Evolutionary conservation across 1,140 invertebrate species (phyloP).

Genomic region (Lepidurus apus): DNA sequence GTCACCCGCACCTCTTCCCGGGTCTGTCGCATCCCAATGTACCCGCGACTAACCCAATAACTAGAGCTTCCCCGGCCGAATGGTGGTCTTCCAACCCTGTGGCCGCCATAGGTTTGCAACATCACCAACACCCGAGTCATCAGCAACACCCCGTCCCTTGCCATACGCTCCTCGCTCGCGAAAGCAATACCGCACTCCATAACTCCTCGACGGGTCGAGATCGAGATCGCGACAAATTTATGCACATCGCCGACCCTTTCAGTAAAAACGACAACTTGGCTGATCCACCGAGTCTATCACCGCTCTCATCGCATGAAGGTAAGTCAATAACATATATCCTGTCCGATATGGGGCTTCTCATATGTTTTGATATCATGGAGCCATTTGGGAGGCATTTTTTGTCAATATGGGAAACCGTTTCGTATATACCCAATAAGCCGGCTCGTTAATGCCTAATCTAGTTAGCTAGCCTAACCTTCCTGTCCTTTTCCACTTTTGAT

Average conservation of each 20-base stretch:
- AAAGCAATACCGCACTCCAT: not conserved
- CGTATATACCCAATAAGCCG: too few species aligned
- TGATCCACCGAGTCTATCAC: not conserved
- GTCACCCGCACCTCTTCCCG: not conserved
- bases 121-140: not conserved
- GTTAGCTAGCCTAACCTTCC: too few species aligned
- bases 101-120: not conserved
- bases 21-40: not conserved
- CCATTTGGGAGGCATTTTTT: not conserved
- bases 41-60: not conserved
- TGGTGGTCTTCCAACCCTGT: not conserved
- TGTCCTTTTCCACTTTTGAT: too few species aligned
- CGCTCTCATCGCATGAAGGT: not conserved
- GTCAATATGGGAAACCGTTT: too few species aligned
- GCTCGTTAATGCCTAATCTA: too few species aligned
- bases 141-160: not conserved
- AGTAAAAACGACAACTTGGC: not conserved
- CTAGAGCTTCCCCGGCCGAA: not conserved
- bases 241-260: not conserved
- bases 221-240: conserved; percentile 7
- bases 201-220: not conserved
- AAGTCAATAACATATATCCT: not conserved
- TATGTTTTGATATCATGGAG: not conserved
- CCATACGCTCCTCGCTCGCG: not conserved
- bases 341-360: not conserved